phyloP scores from a whole-genome alignment of 2,113 vertebrate species.

The Aspiorhynchus laticeps region DNA sequence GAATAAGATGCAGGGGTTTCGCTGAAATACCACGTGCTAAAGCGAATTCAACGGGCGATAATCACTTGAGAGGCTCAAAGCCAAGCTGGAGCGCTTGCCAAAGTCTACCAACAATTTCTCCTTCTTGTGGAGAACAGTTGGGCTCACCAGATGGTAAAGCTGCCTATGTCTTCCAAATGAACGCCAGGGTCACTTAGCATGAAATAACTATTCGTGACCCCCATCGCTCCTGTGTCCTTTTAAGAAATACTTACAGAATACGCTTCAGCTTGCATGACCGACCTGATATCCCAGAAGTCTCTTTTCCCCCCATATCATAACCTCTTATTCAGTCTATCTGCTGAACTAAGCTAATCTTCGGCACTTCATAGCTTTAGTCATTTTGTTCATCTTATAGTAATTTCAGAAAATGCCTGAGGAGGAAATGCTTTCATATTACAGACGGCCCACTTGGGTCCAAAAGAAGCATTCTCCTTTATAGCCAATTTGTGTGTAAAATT shows the following conservation, averaged over 20 bases:
- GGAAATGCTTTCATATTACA: slow-evolving; percentile 11
- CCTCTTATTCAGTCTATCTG: slow-evolving; percentile 15
- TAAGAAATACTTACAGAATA: slow-evolving; percentile 38
- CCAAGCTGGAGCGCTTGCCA: neutral
- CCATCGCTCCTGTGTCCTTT: neutral
- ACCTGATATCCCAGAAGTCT: slow-evolving; percentile 6
- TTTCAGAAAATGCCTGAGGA: slow-evolving; percentile 25
- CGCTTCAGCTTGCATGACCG: slow-evolving; percentile 2
- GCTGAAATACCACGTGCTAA: neutral
- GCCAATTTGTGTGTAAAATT: slow-evolving; percentile 29
- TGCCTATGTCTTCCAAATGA: neutral
- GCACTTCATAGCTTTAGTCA: slow-evolving; percentile 1
- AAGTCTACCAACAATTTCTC: neutral
- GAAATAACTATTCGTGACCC: slow-evolving; percentile 25
- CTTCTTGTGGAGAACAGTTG: slow-evolving; percentile 22
- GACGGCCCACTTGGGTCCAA: neutral
- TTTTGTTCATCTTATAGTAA: slow-evolving; percentile 28
- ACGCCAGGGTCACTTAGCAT: slow-evolving; percentile 26
- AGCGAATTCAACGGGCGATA: neutral
- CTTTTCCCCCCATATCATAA: slow-evolving; percentile 3
- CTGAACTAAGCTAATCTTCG: slow-evolving; percentile 36
- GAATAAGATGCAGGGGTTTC: neutral
- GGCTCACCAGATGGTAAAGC: slow-evolving; percentile 32
- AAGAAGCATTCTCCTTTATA: slow-evolving; percentile 31
- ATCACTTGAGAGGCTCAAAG: slow-evolving; percentile 1